Conservation (phyloP, 2,113 vertebrate species). For the Anhinga rufa region DNA sequence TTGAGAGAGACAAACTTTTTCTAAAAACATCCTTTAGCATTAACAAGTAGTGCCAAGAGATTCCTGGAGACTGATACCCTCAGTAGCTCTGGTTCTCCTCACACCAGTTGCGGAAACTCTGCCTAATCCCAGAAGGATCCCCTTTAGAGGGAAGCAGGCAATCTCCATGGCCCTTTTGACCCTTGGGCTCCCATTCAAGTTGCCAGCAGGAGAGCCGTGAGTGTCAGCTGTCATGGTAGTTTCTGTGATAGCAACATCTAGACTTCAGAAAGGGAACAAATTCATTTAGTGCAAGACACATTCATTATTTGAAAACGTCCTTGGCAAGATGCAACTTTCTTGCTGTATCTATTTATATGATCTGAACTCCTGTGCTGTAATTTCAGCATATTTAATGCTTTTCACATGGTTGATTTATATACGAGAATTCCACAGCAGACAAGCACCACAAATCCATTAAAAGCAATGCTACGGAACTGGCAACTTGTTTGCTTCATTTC, state of each 20-base stretch:
- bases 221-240: neutral
- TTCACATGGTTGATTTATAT: neutral
- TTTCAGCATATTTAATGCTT: conserved; percentile 19
- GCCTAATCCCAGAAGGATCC: neutral
- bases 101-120: neutral
- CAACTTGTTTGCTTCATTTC: neutral
- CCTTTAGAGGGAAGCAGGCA: neutral
- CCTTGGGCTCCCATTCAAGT: neutral
- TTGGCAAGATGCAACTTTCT: neutral
- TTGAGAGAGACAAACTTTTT: neutral
- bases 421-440: neutral
- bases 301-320: neutral
- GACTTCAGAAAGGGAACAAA: neutral
- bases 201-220: neutral
- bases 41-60: neutral
- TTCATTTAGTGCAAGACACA: neutral
- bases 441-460: conserved; percentile 20
- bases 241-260: neutral
- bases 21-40: neutral
- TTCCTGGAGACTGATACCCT: neutral
- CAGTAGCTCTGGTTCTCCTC: neutral
- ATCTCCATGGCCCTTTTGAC: neutral
- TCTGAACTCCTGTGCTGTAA: neutral
- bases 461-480: neutral
- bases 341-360: neutral